Percentiles rank a stretch among this genome's conserved stretches.
Conservation (phyloP, 2,113 vertebrate species). For the Synodontis membranacea region DNA sequence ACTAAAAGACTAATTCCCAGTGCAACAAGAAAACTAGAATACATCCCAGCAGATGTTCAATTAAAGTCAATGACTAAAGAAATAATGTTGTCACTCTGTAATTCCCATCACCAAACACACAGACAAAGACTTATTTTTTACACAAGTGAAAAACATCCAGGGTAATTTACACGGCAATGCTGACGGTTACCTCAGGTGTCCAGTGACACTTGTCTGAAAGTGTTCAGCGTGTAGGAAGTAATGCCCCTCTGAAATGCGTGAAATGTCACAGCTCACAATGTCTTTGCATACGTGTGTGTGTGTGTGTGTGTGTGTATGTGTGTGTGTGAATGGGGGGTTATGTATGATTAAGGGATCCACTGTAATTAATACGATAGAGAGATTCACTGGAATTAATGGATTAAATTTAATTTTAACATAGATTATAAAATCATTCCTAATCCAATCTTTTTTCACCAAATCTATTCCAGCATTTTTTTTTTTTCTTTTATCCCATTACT, state of each 20-base stretch:
- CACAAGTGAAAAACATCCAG: conserved; percentile 32
- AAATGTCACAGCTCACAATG: conserved; percentile 42
- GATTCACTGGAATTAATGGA: background rate
- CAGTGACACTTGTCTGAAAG: conserved; percentile 42
- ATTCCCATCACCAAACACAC: background rate
- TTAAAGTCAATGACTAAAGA: background rate
- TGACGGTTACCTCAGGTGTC: conserved; percentile 34
- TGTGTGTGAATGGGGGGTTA: background rate
- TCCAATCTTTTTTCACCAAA: background rate
- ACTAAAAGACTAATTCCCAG: background rate
- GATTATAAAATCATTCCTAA: background rate
- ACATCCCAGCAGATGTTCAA: background rate
- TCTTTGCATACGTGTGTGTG: background rate
- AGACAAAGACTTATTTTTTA: conserved; percentile 31
- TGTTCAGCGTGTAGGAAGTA: conserved; percentile 25
- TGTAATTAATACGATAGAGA: background rate
- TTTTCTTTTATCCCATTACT: background rate
- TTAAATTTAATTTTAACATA: background rate
- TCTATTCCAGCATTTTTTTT: background rate
- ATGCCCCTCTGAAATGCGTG: conserved; percentile 43
- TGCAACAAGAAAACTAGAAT: background rate
- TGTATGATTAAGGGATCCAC: background rate
- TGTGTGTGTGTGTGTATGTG: background rate
- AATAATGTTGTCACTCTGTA: conserved; percentile 7
- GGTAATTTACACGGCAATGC: conserved; percentile 36